phyloP scores from a whole-genome alignment of 2,888 invertebrate genomes.

The Parascotia fuliginaria region DNA sequence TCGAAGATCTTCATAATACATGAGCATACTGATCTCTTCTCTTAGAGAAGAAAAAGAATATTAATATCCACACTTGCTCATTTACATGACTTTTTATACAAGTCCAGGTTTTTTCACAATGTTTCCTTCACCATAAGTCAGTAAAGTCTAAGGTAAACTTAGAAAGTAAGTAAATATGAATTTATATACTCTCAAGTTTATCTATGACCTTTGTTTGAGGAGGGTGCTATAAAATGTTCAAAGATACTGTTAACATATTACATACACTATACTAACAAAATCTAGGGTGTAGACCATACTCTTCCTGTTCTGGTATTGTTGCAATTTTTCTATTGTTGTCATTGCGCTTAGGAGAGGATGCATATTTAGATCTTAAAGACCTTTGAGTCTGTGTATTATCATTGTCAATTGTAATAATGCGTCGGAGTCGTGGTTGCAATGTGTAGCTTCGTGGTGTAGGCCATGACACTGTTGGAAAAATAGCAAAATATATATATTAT shows the following conservation, averaged over 20 bases:
- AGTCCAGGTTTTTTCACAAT: too few relatives aligned
- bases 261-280: constrained; percentile 56
- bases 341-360: constrained; percentile 30
- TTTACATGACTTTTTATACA: too few relatives aligned
- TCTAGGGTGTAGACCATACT: constrained; percentile 59
- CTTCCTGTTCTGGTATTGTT: constrained; percentile 71
- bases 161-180: too few relatives aligned
- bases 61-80: too few relatives aligned
- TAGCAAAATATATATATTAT: too few relatives aligned
- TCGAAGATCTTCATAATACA: too few relatives aligned
- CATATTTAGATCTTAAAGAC: constrained; percentile 54
- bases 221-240: background rate
- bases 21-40: too few relatives aligned
- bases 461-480: constrained; percentile 57
- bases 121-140: too few relatives aligned
- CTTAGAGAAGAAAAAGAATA: too few relatives aligned
- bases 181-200: too few relatives aligned
- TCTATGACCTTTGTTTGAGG: too few relatives aligned
- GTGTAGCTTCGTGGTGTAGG: constrained; percentile 46
- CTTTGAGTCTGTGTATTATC: constrained; percentile 50
- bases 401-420: constrained; percentile 64
- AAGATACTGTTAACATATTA: background rate
- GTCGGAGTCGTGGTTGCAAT: constrained; percentile 63
- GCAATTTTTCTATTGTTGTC: constrained; percentile 68
- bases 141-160: too few relatives aligned